Evolutionary conservation across 2,113 vertebrate species (phyloP), one percentile per base, ranked within the genome.

Genomic region (Siniperca chuatsi): DNA sequence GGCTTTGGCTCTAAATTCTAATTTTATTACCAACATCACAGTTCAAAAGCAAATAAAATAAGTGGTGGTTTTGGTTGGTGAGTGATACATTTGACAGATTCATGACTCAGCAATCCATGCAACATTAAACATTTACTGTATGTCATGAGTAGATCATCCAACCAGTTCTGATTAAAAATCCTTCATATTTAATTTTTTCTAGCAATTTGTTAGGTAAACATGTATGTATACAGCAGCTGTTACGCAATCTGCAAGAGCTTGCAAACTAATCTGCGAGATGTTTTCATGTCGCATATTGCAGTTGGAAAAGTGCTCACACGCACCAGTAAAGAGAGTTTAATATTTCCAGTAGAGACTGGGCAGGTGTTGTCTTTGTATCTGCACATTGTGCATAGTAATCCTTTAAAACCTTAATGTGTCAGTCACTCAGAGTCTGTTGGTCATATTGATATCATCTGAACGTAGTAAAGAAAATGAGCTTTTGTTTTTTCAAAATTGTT

Each of bases 21-120:
- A 23, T 75, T 78, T 75, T 77, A 78, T 42, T 77, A 0, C 68
- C 33, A 64, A 44, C 46, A 61, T 55, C 68, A 33, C 18, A 7
- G 60, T 79, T 89, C 7, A 64, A 79, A 84, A 57, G 25, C 54
- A 71, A 68, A 84, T 79, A 71, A 79, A 83, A 54, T 66, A 23
- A 29, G 8, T 35, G 1, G 10, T 64, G 67, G 21, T 60, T 81
- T 64, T 68, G 21, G 71, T 57, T 69, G 46, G 40, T 21, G 67
- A 87, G 52, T 81, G 78, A 85, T 33, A 15, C 13, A 29, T 57
- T 40, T 48, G 58, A 81, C 75, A 75, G 64, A 78, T 86, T 80
- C 29, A 84, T 46, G 46, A 58, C n/a, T 54, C 29, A 46, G 42
- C 50, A 37, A 4, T 78, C 57, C 57, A 65, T 54, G 29, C 44